Base-by-base conservation (phyloP, 2,797 vertebrate species). In the Gobio occitaniae region DNA sequence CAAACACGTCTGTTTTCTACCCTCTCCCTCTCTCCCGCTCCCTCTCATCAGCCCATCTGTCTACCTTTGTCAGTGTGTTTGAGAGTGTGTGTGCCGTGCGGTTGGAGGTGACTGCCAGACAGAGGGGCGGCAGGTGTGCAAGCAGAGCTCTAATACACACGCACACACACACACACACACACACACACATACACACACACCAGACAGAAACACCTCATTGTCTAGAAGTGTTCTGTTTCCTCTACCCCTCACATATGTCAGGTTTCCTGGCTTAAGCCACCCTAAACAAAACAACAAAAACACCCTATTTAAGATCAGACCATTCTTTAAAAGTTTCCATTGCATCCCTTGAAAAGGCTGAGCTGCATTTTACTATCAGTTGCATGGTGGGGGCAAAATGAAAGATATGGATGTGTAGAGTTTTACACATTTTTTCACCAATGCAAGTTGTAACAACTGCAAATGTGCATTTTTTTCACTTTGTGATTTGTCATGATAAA, bases 101-200 rank as follows among this genome's bases (percentile, higher is more conserved):
- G 72, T 65, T 59, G 52, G 63, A 68, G 78, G 82, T 80, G 66
- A 68, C 32, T 74, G 36, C 69, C 29, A 86, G 85, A 75, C 78
- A 84, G 86, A 75, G 76, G 72, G 66, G 19, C 25, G 76, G 86
- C 90, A 90, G 89, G 89, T 91, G 88, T 88, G 89, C 87, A 88
- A 88, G 84, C 87, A 82, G 4, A 36, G 65, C 68, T 68, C 48
- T 59, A 11, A 83, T 3, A 12, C 10, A 21, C 82, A 80, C 29
- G 9, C 41, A 77, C 85, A 59, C 52, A 19, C 41, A 21, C 82
- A 80, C 29, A 6, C 41, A 80, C 80, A 59, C 52, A 19, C 41
- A 38, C 66, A 21, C 82, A 80, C 29, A 6, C 41, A 80, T 80
- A 59, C 52, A 19, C 41, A 38, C 66, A 80, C 77, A 56, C 32